phyloP scores from a whole-genome alignment of 2,113 vertebrate species.

The Ictalurus furcatus region DNA sequence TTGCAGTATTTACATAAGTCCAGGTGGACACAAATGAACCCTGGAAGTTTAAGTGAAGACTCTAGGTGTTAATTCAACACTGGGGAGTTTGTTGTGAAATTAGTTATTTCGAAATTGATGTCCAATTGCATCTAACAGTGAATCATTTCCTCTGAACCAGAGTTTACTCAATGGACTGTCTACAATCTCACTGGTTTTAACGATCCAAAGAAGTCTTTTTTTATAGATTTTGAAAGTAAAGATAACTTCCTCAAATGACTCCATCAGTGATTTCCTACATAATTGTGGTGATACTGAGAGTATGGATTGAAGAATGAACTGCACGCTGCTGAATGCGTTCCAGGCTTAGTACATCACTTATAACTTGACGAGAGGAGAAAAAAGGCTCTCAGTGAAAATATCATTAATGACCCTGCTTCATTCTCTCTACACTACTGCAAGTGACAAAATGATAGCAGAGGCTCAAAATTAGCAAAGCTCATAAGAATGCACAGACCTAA shows the following conservation, averaged over 20 bases:
- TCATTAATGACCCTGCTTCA: constrained; percentile 20
- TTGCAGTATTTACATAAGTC: not conserved
- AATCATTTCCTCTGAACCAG: constrained; percentile 24
- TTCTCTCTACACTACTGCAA: constrained; percentile 15
- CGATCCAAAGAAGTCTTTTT: constrained; percentile 30
- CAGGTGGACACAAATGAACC: constrained; percentile 1
- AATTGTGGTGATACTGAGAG: constrained; percentile 29
- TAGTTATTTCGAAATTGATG: constrained; percentile 29
- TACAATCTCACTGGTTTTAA: constrained; percentile 26
- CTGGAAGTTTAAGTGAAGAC: not conserved
- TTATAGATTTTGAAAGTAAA: constrained; percentile 39
- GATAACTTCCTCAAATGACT: constrained; percentile 19
- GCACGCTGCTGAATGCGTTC: constrained; percentile 1
- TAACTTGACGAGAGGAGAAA: constrained; percentile 21
- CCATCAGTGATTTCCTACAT: constrained; percentile 30
- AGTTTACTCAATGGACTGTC: constrained; percentile 20
- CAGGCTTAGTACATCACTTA: constrained; percentile 23
- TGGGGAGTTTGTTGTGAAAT: constrained; percentile 21
- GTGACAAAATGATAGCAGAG: constrained; percentile 44
- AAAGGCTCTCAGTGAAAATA: constrained; percentile 30
- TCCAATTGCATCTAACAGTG: constrained; percentile 36
- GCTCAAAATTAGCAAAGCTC: constrained; percentile 20
- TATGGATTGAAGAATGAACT: constrained; percentile 31
- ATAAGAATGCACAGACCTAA: constrained; percentile 32
- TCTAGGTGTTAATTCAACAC: not conserved